A percentile compares a stretch with the other conserved stretches of the same genome.
Conservation (phyloP, 2,797 vertebrate genomes). For the Emydoidea blandingii region DNA sequence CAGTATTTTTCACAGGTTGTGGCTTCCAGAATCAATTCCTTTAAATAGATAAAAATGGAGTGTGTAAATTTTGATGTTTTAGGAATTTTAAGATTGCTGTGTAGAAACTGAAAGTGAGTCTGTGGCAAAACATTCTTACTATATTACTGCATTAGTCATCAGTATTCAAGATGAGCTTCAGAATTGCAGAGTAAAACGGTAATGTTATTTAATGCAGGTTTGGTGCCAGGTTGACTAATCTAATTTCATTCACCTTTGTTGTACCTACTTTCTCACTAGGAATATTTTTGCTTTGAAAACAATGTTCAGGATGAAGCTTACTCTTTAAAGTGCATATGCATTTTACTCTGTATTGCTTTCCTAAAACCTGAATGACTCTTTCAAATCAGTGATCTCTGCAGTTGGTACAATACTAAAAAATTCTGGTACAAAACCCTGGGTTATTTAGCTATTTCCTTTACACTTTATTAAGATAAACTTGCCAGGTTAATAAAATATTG, state of each 20-base stretch:
- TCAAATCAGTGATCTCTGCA: not conserved
- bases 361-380: not conserved
- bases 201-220: slow-evolving; percentile 2
- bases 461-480: not conserved
- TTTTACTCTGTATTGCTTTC: slow-evolving; percentile 4
- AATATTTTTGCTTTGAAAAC: not conserved
- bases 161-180: not conserved
- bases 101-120: not conserved
- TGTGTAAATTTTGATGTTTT: not conserved
- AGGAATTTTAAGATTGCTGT: not conserved
- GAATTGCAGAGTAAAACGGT: slow-evolving; percentile 3
- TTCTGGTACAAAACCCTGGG: not conserved
- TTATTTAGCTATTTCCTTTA: not conserved
- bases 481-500: not conserved
- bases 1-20: not conserved
- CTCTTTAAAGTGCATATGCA: not conserved
- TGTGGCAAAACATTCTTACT: slow-evolving; percentile 27
- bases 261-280: not conserved
- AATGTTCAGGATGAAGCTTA: not conserved
- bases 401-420: not conserved
- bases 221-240: not conserved
- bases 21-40: not conserved
- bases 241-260: not conserved
- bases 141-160: not conserved
- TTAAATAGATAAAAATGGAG: not conserved